Percentiles rank a stretch among this genome's conserved stretches.
phyloP scores from a whole-genome alignment of 2,888 invertebrate species.

The Eupithecia vulgata region DNA sequence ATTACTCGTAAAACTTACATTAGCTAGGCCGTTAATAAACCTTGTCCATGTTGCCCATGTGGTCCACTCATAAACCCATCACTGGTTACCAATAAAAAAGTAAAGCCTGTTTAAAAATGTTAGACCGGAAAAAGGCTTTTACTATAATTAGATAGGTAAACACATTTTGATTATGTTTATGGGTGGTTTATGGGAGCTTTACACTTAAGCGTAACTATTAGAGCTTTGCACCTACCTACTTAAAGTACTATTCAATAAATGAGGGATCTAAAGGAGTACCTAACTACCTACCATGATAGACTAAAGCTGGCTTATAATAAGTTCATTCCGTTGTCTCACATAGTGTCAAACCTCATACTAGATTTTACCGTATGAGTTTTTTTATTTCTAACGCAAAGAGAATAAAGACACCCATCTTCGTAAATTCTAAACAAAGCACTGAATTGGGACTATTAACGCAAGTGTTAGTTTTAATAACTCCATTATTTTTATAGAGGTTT shows the following conservation, averaged over 20 bases:
- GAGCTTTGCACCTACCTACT: too few species aligned
- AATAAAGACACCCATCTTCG: conserved; percentile 60
- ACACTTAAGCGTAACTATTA: too few species aligned
- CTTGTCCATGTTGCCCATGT: conserved; percentile 66
- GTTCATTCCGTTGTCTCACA: too few species aligned
- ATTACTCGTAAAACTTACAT: conserved; percentile 81
- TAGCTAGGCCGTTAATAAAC: conserved; percentile 69
- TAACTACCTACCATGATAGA: too few species aligned
- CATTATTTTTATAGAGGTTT: conserved; percentile 40
- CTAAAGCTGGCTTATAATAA: too few species aligned
- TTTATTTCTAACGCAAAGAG: conserved; percentile 30
- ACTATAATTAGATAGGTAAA: too few species aligned
- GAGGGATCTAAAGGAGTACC: too few species aligned
- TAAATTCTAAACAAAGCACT: conserved; percentile 63
- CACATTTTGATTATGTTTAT: too few species aligned
- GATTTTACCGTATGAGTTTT: neutral
- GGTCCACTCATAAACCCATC: conserved; percentile 70
- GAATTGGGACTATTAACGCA: conserved; percentile 71
- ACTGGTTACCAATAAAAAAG: conserved; percentile 31
- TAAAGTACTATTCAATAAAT: too few species aligned
- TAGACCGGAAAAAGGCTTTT: neutral
- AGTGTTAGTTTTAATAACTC: conserved; percentile 56
- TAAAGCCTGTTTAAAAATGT: neutral
- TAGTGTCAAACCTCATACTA: neutral
- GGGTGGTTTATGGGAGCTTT: too few species aligned